Evolutionary conservation across 2,888 invertebrate species (phyloP).

Genomic region (Hesperia comma): DNA sequence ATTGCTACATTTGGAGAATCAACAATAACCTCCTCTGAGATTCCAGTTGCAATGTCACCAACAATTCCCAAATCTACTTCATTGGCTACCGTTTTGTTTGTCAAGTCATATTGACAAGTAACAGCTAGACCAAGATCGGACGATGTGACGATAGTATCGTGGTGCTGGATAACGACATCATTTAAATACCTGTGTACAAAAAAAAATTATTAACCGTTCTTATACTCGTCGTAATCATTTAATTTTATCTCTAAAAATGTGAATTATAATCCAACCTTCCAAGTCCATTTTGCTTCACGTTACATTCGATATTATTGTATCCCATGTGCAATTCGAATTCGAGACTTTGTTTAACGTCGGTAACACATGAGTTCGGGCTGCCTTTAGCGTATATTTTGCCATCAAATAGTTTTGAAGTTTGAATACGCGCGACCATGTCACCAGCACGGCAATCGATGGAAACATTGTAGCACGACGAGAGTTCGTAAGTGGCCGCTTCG

Average conservation of each 20-base stretch:
- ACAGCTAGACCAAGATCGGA: conserved; percentile 96
- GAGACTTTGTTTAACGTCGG: conserved; percentile 93
- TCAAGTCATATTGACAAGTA: conserved; percentile 96
- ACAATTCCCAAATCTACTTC: conserved; percentile 95
- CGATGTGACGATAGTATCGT: conserved; percentile 97
- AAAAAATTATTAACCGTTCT: not conserved
- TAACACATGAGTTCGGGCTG: conserved; percentile 95
- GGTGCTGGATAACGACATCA: conserved; percentile 97
- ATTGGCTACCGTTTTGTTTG: conserved; percentile 96
- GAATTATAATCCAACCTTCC: conserved; percentile 82
- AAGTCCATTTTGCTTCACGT: conserved; percentile 94
- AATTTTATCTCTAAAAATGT: not conserved
- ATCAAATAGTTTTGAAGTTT: conserved; percentile 95
- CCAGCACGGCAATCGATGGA: conserved; percentile 96
- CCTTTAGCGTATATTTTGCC: conserved; percentile 98
- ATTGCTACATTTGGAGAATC: conserved; percentile 97
- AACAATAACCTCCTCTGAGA: conserved; percentile 95
- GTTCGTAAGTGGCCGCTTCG: conserved; percentile 95
- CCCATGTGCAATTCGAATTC: conserved; percentile 97
- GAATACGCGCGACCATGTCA: conserved; percentile 96
- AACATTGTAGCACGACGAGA: conserved; percentile 97
- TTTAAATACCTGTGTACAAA: conserved; percentile 87
- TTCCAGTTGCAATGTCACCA: conserved; percentile 93
- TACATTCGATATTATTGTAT: conserved; percentile 96
- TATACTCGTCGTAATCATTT: not conserved